Base-by-base conservation (phyloP, 2,888 invertebrate species). In the Germaria angustata region DNA sequence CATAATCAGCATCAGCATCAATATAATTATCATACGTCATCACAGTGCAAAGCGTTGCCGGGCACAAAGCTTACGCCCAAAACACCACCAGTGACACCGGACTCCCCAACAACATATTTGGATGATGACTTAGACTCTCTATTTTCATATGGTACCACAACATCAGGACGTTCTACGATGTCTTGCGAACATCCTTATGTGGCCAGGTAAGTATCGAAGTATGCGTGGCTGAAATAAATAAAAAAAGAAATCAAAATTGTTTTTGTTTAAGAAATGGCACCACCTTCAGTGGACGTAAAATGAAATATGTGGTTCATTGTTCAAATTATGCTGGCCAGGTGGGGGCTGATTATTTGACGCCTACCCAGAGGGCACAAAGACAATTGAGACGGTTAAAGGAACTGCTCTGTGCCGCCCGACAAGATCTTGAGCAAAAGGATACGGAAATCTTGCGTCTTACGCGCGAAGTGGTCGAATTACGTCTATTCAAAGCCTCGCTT, bases 271-370 rank as follows among this genome's bases (percentile, higher is more conserved):
- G 94, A 86, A 94, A 94, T 89, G 94, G 94, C 36, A 94, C 94
- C 46, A 94, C 94, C 9, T 94, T 94, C 87, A 94, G 94, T 89
- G 94, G 94, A 7, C 92, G 94, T 65, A 94, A 93, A 80, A 94
- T 94, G 92, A 95, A 95, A 86, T 97, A 96, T 90, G 96, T 97
- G 80, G 94, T 96, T 61, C 97, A 97, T 90, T 97, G 97, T 90
- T 95, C 96, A 69, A 94, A 95, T 85, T 95, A 95, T 89, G 94
- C 95, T 5, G 95, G 95, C 0, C 94, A 94, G 61, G 94, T 95
- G 61, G 95, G 95, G 53, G 95, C 96, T 81, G 96, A 96, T 87
- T 97, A 97, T 90, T 92, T 97, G 77, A 97, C 97, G 66, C 97
- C 97, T 13, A 97, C 97, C 0, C 97, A 97, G 90, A 92, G 97